Conservation (phyloP, 1,140 invertebrate species). For the Nasonia giraulti region DNA sequence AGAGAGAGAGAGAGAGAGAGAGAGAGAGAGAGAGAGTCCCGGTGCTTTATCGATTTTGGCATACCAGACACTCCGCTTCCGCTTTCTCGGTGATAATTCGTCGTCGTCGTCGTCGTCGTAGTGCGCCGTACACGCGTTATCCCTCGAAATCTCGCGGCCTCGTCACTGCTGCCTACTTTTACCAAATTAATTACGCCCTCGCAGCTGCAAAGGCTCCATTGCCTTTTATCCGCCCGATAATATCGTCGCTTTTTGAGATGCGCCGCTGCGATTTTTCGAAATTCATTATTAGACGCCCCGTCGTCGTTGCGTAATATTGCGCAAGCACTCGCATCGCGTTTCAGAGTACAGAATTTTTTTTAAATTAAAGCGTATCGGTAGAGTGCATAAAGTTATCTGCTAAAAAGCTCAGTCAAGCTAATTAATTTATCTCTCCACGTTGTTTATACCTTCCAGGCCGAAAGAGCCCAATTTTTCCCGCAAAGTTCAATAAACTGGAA, state of each 20-base stretch:
- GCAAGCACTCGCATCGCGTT: too few species aligned
- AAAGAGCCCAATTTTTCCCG: background rate
- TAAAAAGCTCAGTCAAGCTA: background rate
- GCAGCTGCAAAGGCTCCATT: background rate
- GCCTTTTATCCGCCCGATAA: conserved; percentile 21
- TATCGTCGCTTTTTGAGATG: conserved; percentile 37
- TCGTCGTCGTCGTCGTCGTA: background rate
- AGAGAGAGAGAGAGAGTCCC: background rate
- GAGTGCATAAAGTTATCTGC: background rate
- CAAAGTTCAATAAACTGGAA: background rate
- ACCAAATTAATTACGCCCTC: conserved; percentile 30
- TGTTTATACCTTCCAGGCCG: too few species aligned
- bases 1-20: background rate
- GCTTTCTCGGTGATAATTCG: conserved; percentile 51
- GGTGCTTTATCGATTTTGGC: conserved; percentile 52
- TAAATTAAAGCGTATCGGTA: too few species aligned
- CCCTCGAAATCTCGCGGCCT: conserved; percentile 31
- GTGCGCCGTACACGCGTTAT: conserved; percentile 17
- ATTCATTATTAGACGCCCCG: background rate
- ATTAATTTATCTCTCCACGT: too few species aligned
- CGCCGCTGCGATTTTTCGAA: background rate
- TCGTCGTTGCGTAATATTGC: too few species aligned
- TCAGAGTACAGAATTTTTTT: too few species aligned
- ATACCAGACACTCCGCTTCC: conserved; percentile 51
- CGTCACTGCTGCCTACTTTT: conserved; percentile 28